A percentile compares a stretch with the other conserved stretches of the same genome.
Conservation (phyloP, 2,797 vertebrate species). For the Lithobates sylvaticus region DNA sequence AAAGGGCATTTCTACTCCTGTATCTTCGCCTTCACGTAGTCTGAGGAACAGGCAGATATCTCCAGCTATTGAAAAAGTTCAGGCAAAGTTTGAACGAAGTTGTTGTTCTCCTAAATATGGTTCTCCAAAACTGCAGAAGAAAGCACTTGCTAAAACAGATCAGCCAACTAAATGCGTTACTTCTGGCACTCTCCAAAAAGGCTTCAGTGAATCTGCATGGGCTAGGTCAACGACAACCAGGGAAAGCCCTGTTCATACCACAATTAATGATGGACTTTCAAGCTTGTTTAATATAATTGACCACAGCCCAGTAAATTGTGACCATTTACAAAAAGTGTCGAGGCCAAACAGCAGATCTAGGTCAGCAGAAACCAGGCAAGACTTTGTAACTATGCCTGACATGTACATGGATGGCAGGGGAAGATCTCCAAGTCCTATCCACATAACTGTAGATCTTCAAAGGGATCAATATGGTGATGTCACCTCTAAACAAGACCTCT, state of each 20-base stretch:
- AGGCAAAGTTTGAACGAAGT: slow-evolving; percentile 94
- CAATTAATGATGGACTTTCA: slow-evolving; percentile 97
- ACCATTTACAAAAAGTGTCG: slow-evolving; percentile 85
- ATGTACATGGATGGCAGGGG: slow-evolving; percentile 79
- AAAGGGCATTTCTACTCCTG: slow-evolving; percentile 87
- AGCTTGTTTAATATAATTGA: slow-evolving; percentile 99
- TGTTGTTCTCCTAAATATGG: slow-evolving; percentile 98
- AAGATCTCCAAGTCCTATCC: slow-evolving; percentile 92
- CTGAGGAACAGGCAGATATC: slow-evolving; percentile 90
- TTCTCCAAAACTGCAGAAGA: slow-evolving; percentile 96
- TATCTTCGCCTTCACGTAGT: slow-evolving; percentile 93
- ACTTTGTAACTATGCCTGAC: slow-evolving; percentile 80
- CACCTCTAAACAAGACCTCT: slow-evolving; percentile 89
- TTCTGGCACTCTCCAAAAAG: slow-evolving; percentile 84
- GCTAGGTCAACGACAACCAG: slow-evolving; percentile 96
- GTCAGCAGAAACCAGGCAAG: slow-evolving; percentile 76
- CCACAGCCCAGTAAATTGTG: slow-evolving; percentile 87
- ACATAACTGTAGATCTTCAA: slow-evolving; percentile 82
- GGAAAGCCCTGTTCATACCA: slow-evolving; percentile 96
- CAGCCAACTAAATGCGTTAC: slow-evolving; percentile 76
- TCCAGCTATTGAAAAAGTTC: slow-evolving; percentile 86
- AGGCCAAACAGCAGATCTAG: slow-evolving; percentile 86
- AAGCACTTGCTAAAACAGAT: slow-evolving; percentile 84
- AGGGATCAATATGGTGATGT: slow-evolving; percentile 85
- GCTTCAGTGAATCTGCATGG: slow-evolving; percentile 95